Evolutionary conservation across 2,888 invertebrate genomes (phyloP).

Genomic region (Scaptodrosophila latifasciaeformis): DNA sequence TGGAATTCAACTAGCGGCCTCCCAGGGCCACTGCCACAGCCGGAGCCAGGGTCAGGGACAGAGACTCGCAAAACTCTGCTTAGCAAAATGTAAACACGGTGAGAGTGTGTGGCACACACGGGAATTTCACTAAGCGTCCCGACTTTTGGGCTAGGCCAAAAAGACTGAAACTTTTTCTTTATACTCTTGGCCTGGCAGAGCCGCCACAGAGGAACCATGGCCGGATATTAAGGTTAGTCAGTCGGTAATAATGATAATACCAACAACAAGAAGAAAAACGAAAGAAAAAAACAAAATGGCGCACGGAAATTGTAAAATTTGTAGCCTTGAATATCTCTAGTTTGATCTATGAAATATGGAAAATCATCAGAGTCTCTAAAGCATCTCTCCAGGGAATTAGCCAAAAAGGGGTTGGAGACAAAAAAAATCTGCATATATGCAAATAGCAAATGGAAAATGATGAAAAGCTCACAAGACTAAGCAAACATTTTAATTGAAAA

Average conservation of each 20-base stretch:
- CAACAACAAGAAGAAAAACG: slow-evolving; percentile 14
- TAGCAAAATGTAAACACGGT: slow-evolving; percentile 57
- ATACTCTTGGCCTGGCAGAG: not conserved
- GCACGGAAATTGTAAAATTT: slow-evolving; percentile 63
- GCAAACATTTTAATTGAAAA: slow-evolving; percentile 66
- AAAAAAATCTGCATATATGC: slow-evolving; percentile 18
- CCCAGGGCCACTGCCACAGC: not conserved
- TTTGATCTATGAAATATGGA: not conserved
- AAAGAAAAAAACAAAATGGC: slow-evolving; percentile 25
- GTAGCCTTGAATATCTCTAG: slow-evolving; percentile 31
- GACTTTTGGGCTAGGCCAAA: not conserved
- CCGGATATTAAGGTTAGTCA: slow-evolving; percentile 62
- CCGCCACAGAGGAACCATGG: slow-evolving; percentile 9
- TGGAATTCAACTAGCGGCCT: slow-evolving; percentile 4
- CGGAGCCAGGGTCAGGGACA: slow-evolving; percentile 53
- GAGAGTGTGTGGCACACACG: too few relatives aligned
- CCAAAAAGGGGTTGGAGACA: too few relatives aligned
- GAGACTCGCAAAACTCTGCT: too few relatives aligned
- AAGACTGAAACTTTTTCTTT: too few relatives aligned
- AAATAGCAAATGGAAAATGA: slow-evolving; percentile 15
- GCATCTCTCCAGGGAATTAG: too few relatives aligned
- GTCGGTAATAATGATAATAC: slow-evolving; percentile 54
- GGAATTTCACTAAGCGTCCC: too few relatives aligned
- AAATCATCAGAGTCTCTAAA: too few relatives aligned
- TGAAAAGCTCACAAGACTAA: slow-evolving; percentile 25